Conservation (phyloP, 2,113 vertebrate genomes). For the Dasyprocta punctata region DNA sequence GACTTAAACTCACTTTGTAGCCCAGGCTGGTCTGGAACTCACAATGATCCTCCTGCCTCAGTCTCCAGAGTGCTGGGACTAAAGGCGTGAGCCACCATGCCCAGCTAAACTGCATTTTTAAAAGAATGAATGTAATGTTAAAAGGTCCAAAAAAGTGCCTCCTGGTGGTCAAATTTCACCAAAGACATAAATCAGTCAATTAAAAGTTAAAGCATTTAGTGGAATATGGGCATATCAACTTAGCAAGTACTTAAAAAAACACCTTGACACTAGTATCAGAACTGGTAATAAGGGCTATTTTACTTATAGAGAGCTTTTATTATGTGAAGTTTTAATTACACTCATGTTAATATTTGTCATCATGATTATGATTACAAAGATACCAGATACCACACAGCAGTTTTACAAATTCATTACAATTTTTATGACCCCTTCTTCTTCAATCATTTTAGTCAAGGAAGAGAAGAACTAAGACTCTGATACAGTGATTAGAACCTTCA, state of each 20-base stretch:
- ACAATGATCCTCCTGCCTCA: no score
- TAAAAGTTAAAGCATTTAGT: not conserved
- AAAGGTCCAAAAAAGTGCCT: not conserved
- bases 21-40: no score
- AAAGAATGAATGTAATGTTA: not conserved
- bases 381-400: not conserved
- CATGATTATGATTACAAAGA: not conserved
- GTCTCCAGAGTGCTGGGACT: no score
- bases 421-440: not conserved
- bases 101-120: constrained; percentile 47
- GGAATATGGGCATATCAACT: not conserved
- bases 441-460: not conserved
- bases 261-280: not conserved
- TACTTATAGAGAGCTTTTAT: not conserved
- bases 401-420: not conserved
- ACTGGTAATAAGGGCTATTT: not conserved
- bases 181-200: constrained; percentile 6
- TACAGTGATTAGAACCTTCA: not conserved
- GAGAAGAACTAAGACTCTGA: not conserved
- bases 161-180: not conserved
- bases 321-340: not conserved
- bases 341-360: not conserved
- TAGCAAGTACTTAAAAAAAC: constrained; percentile 30
- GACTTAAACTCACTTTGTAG: no score
- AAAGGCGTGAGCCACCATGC: no score